These are phyloP conservation scores for Salvator merianae DNA, from an alignment of 2,113 vertebrate species.

Conservation along the genomic window DNA sequence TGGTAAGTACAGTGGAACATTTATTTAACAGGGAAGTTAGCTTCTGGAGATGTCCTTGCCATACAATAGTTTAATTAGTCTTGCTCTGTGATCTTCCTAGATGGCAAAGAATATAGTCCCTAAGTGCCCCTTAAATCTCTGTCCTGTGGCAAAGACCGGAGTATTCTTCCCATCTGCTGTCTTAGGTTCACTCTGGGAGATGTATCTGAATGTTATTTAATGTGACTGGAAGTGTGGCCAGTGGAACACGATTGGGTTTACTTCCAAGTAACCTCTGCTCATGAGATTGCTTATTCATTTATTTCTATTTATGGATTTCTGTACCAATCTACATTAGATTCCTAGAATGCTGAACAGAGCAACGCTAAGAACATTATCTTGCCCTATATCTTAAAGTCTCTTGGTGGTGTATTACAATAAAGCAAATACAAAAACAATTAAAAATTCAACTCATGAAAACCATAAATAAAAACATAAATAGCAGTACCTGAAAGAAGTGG, in stretches of 20 bases:
- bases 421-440: neutral
- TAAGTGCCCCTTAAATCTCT: neutral
- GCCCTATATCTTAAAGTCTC: too few species aligned
- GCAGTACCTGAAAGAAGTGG: too few species aligned
- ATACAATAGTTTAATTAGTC: neutral
- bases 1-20: neutral
- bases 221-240: neutral
- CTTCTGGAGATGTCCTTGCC: neutral
- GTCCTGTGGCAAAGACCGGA: neutral
- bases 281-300: neutral
- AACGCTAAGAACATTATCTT: too few species aligned
- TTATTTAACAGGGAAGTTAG: neutral
- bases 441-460: too few species aligned
- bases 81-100: neutral
- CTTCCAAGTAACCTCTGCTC: neutral
- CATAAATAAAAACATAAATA: too few species aligned
- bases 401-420: too few species aligned
- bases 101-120: neutral
- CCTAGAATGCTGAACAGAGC: too few species aligned
- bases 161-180: neutral
- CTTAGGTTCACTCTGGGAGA: neutral
- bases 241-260: neutral
- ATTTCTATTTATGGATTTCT: too few species aligned
- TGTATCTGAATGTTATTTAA: neutral
- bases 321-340: too few species aligned